Conservation (phyloP, 1,140 invertebrate species). For the Protaetia brevitarsis region DNA sequence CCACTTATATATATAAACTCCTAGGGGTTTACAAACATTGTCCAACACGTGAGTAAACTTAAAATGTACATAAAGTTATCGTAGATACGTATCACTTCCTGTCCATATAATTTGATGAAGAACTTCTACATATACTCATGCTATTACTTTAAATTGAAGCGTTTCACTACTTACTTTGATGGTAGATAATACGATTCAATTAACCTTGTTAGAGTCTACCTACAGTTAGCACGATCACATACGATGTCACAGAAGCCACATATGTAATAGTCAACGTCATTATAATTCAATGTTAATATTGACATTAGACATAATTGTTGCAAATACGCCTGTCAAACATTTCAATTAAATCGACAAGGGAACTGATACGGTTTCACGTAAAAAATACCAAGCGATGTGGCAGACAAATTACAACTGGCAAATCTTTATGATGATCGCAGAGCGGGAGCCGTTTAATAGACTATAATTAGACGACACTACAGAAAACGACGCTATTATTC, state of each 20-base stretch:
- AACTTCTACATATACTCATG: too few species aligned
- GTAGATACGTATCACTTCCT: too few species aligned
- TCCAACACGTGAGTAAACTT: too few species aligned
- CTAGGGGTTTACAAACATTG: too few species aligned
- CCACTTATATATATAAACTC: too few species aligned
- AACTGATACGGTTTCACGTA: not conserved
- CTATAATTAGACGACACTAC: slow-evolving; percentile 11
- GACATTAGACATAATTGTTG: not conserved
- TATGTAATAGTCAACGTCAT: not conserved
- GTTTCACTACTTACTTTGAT: not conserved
- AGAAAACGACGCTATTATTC: slow-evolving; percentile 11
- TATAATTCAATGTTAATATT: not conserved
- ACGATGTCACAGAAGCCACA: not conserved
- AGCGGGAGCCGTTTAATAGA: slow-evolving; percentile 12
- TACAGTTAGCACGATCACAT: not conserved
- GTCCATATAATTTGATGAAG: not conserved
- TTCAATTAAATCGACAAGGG: not conserved
- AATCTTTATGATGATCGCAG: slow-evolving; percentile 10
- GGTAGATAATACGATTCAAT: not conserved
- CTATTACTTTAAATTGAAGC: not conserved
- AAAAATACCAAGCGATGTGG: not conserved
- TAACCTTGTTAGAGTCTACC: not conserved
- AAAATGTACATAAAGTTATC: too few species aligned
- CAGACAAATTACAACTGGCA: not conserved
- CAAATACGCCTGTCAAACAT: not conserved